Conservation (phyloP, 1,140 invertebrate species). For the Bombus superbus region DNA sequence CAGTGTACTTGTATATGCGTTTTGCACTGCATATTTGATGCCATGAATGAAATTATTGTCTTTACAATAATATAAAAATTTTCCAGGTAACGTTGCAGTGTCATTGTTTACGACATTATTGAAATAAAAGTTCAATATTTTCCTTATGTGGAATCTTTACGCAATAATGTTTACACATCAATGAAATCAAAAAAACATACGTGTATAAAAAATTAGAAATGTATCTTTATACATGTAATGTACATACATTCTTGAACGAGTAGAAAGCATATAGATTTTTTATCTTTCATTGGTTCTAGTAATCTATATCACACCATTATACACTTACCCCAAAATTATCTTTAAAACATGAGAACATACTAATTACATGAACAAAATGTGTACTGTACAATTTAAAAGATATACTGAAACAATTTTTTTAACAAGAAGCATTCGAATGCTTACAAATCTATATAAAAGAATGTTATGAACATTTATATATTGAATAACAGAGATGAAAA, state of each 20-base stretch:
- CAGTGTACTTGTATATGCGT: conserved; percentile 17
- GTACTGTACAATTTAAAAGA: neutral
- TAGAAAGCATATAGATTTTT: conserved; percentile 22
- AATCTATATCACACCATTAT: conserved; percentile 37
- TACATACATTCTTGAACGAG: neutral
- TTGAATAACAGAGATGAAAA: neutral
- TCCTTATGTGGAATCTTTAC: neutral
- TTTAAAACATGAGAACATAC: neutral
- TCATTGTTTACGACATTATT: conserved; percentile 43
- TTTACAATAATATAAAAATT: conserved; percentile 62
- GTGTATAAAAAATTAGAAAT: conserved; percentile 8
- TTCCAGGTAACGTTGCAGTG: conserved; percentile 59
- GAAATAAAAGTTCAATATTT: conserved; percentile 32
- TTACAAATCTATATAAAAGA: neutral
- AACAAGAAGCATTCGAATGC: neutral
- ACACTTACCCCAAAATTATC: neutral
- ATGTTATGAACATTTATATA: neutral
- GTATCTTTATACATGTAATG: conserved; percentile 20
- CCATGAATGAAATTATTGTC: conserved; percentile 69
- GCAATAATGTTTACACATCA: neutral
- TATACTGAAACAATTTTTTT: neutral
- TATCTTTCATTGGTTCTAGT: conserved; percentile 18
- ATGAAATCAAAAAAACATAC: neutral
- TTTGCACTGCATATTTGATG: conserved; percentile 14
- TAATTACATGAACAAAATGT: neutral